Conservation (phyloP, 2,797 vertebrate genomes). For the Perdix hodgsoniae region DNA sequence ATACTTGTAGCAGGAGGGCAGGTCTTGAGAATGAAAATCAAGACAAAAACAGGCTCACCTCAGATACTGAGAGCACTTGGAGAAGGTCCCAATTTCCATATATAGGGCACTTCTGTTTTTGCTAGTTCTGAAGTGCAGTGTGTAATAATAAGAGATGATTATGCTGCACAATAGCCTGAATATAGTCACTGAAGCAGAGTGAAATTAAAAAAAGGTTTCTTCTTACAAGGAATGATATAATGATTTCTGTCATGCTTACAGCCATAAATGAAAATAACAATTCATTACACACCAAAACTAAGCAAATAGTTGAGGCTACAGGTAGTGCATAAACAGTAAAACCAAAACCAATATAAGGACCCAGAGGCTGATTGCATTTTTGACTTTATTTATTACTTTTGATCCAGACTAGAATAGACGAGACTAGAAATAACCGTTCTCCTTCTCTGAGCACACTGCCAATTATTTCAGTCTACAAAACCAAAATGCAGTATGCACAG, state of each 20-base stretch:
- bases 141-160: not conserved
- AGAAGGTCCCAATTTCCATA: not conserved
- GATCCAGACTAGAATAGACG: constrained; percentile 16
- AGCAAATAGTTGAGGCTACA: constrained; percentile 22
- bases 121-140: not conserved
- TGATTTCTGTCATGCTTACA: constrained; percentile 37
- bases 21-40: not conserved
- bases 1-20: not conserved
- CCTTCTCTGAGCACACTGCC: constrained; percentile 51
- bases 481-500: constrained; percentile 34
- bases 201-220: constrained; percentile 35
- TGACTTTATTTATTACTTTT: constrained; percentile 54
- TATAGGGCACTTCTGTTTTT: not conserved
- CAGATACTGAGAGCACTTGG: not conserved
- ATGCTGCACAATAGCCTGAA: not conserved
- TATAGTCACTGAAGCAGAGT: not conserved
- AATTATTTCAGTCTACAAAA: constrained; percentile 53
- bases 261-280: constrained; percentile 17
- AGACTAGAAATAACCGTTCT: constrained; percentile 47
- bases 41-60: not conserved
- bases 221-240: not conserved
- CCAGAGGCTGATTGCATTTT: constrained; percentile 24
- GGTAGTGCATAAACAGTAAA: constrained; percentile 27
- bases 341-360: not conserved
- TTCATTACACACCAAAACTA: not conserved